Evolutionary conservation across 2,797 vertebrate species (phyloP).

Genomic region (Champsocephalus esox): DNA sequence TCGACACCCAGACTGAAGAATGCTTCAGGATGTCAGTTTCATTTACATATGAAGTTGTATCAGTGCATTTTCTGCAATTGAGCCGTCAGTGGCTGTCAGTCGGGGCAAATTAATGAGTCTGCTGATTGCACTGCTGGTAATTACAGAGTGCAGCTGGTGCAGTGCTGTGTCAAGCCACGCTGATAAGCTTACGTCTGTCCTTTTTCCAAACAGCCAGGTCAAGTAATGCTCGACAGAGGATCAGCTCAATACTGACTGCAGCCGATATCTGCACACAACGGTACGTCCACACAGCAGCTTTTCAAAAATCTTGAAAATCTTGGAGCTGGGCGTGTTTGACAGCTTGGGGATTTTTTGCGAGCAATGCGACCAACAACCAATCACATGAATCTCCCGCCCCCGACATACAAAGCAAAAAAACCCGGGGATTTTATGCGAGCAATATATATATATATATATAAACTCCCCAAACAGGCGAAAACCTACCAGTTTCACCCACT

Average conservation of each 20-base stretch:
- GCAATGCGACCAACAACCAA: too few species aligned
- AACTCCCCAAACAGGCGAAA: too few species aligned
- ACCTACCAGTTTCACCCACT: too few species aligned
- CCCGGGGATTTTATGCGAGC: too few species aligned
- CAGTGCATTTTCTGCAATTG: slow-evolving; percentile 80
- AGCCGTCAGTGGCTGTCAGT: slow-evolving; percentile 80
- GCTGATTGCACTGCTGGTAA: slow-evolving; percentile 85
- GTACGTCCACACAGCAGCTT: too few species aligned
- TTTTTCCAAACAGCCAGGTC: slow-evolving; percentile 70
- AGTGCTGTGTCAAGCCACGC: slow-evolving; percentile 78
- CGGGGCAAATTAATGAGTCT: slow-evolving; percentile 82
- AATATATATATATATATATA: too few species aligned
- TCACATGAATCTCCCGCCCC: too few species aligned
- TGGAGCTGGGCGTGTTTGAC: too few species aligned
- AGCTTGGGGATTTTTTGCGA: too few species aligned
- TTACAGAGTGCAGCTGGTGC: slow-evolving; percentile 82
- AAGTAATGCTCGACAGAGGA: slow-evolving; percentile 66
- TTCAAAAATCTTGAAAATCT: too few species aligned
- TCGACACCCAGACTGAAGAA: slow-evolving; percentile 41
- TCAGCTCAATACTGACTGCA: slow-evolving; percentile 42
- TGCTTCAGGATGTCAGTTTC: slow-evolving; percentile 62
- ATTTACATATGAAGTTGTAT: slow-evolving; percentile 79
- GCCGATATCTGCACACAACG: slow-evolving; percentile 37
- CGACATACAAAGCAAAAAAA: too few species aligned
- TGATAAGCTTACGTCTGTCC: slow-evolving; percentile 77